Base-by-base conservation (phyloP, 2,797 vertebrate genomes). In the Neosilurus mollespiculum region DNA sequence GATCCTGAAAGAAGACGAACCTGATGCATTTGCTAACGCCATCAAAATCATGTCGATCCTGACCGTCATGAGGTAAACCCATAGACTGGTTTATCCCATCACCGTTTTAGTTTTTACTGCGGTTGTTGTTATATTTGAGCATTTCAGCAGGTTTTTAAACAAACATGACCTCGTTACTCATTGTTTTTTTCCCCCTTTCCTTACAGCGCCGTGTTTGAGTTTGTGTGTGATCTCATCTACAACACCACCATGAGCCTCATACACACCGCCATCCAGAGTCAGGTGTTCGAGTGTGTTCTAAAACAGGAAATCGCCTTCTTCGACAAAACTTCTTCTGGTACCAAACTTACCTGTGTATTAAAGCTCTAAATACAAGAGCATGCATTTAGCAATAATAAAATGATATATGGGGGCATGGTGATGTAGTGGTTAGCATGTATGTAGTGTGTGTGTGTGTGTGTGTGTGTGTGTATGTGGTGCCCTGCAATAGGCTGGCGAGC, bases 231-330 rank as follows among this genome's bases (percentile, higher is more conserved):
- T 18, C 91, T 93, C 14, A 87, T 92, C 20, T 97, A 95, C 86
- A 93, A 94, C 71, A 0, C 89, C 87, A 95, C 93, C 59, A 94
- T 96, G 95, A 95, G 95, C 86, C 87, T 53, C 37, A 87, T 94
- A 0, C 94, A 97, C 90, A 93, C 91, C 4, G 90, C 88, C 0
- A 91, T 97, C 80, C 96, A 97, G 79, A 91, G 90, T 9, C 81
- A 88, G 0, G 93, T 97, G 85, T 96, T 98, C 80, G 87, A 87
- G 61, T 92, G 96, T 0, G 92, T 97, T 82, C 91, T 98, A 67
- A 92, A 89, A 9, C 96, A 96, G 89, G 96, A 98, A 4, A 94
- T 97, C 0, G 88, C 91, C 12, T 97, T 96, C 92, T 98, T 98
- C 83, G 94, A 94, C n/a, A 80, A 83, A 15, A 88, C 85, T 9